phyloP scores from a whole-genome alignment of 2,797 vertebrate species.

The Podarcis lilfordi region DNA sequence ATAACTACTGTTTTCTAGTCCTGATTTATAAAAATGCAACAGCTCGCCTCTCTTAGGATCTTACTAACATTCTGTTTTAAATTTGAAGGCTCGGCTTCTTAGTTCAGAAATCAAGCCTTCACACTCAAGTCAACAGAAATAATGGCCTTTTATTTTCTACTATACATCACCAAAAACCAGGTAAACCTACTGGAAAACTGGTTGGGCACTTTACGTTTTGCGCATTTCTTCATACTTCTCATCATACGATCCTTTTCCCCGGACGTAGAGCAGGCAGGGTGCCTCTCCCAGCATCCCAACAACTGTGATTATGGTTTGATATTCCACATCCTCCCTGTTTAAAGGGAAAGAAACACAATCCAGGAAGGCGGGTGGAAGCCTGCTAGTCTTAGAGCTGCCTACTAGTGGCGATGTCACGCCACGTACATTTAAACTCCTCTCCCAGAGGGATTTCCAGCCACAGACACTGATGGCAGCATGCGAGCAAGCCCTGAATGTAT shows the following conservation, averaged over 20 bases:
- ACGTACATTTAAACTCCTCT: not conserved
- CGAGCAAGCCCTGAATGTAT: not conserved
- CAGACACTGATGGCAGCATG: too few relatives aligned
- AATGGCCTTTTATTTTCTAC: not conserved
- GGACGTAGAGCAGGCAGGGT: constrained; percentile 76
- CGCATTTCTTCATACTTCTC: constrained; percentile 51
- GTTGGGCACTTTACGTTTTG: not conserved
- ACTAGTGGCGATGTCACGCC: too few relatives aligned
- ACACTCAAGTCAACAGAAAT: not conserved
- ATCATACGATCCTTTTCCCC: constrained; percentile 79
- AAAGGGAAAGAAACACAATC: not conserved
- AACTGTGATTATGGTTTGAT: constrained; percentile 75
- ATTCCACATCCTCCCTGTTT: constrained; percentile 78
- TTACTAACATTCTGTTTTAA: not conserved
- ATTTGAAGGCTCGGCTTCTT: not conserved
- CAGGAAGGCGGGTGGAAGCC: not conserved
- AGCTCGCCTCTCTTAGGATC: not conserved
- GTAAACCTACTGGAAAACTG: too few relatives aligned
- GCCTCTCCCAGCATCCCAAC: constrained; percentile 83
- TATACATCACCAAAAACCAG: not conserved
- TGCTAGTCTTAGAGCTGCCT: not conserved
- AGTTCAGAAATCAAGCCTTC: not conserved
- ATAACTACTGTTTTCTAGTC: not conserved
- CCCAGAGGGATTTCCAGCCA: not conserved
- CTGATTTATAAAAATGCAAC: not conserved